Conservation (phyloP, 2,113 vertebrate species). For the Reinhardtius hippoglossoides region DNA sequence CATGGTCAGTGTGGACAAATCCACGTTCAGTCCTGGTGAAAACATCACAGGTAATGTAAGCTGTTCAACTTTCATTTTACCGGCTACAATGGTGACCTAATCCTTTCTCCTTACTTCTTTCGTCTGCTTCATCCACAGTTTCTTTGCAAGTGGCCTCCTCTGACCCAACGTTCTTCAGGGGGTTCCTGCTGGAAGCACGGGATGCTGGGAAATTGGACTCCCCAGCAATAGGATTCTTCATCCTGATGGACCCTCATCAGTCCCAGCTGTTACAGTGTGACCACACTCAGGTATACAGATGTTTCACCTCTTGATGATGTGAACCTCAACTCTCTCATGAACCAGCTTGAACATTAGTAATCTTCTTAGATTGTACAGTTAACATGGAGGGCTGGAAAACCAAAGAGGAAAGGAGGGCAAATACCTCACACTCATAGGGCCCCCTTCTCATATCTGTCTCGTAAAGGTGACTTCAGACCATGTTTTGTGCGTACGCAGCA, state of each 20-base stretch:
- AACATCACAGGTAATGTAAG: conserved; percentile 83
- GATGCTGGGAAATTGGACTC: conserved; percentile 69
- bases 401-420: too few species aligned
- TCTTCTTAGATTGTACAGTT: too few species aligned
- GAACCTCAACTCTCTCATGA: too few species aligned
- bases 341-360: too few species aligned
- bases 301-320: not conserved
- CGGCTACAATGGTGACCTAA: too few species aligned
- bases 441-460: not conserved
- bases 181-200: conserved; percentile 88
- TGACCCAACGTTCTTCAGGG: conserved; percentile 75
- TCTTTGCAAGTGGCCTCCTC: conserved; percentile 75
- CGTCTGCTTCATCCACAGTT: conserved; percentile 71
- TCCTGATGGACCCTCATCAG: conserved; percentile 62
- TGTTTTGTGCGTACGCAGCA: too few species aligned
- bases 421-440: too few species aligned
- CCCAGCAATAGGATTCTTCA: conserved; percentile 83
- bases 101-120: not conserved
- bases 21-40: conserved; percentile 82
- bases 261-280: conserved; percentile 87
- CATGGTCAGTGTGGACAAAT: conserved; percentile 76
- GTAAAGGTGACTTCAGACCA: too few species aligned
- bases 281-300: conserved; percentile 74
- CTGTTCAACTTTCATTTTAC: not conserved
- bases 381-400: too few species aligned